Evolutionary conservation across 1,140 invertebrate genomes (phyloP).

Genomic region (Sycophila sp.): DNA sequence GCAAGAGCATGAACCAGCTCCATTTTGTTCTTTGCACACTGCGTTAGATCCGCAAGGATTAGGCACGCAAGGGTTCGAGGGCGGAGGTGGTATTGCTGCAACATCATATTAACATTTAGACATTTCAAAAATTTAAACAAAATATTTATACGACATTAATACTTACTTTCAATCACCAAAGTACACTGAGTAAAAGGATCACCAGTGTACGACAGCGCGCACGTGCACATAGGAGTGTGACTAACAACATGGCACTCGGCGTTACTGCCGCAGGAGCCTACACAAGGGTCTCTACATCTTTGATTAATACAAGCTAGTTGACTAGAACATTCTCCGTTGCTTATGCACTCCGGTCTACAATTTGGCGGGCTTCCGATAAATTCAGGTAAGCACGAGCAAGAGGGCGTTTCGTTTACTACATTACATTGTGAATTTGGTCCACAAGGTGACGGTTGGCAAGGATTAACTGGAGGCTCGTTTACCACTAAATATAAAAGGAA

Average conservation of each 20-base stretch:
- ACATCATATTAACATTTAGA: constrained; percentile 35
- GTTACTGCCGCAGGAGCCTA: constrained; percentile 69
- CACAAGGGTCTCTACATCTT: constrained; percentile 69
- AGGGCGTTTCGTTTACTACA: constrained; percentile 63
- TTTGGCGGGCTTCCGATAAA: constrained; percentile 64
- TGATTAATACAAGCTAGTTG: constrained; percentile 68
- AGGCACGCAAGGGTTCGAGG: constrained; percentile 69
- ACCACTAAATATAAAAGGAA: constrained; percentile 36
- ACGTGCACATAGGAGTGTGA: constrained; percentile 70
- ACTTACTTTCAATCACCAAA: constrained; percentile 23
- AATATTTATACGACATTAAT: no score
- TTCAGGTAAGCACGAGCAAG: constrained; percentile 66
- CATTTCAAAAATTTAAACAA: neutral
- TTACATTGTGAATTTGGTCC: constrained; percentile 68
- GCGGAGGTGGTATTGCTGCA: constrained; percentile 35
- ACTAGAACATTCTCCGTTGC: constrained; percentile 67
- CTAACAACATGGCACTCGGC: constrained; percentile 70
- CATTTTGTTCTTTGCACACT: constrained; percentile 73
- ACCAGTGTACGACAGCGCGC: constrained; percentile 65
- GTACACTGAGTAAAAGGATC: constrained; percentile 68
- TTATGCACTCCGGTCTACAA: constrained; percentile 66
- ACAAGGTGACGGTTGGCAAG: constrained; percentile 70
- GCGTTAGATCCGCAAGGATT: constrained; percentile 80
- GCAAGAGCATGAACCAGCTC: constrained; percentile 75
- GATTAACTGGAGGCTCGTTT: constrained; percentile 54